These are phyloP conservation scores for Anastatus disparis DNA, from an alignment of 1,140 invertebrate genomes.

Conservation along the genomic window DNA sequence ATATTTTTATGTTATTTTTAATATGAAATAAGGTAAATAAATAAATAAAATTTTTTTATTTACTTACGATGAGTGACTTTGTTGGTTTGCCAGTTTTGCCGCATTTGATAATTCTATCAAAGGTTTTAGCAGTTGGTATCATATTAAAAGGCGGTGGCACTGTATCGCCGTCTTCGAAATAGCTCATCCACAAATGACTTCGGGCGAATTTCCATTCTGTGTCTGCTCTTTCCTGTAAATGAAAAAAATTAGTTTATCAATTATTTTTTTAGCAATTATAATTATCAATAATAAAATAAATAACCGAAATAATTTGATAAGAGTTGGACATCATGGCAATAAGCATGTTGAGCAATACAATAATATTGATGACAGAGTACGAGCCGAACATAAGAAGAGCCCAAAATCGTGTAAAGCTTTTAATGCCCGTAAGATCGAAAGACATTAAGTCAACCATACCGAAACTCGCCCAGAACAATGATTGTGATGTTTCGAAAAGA, in stretches of 20 bases:
- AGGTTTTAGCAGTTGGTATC: conserved; percentile 78
- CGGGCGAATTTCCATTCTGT: conserved; percentile 93
- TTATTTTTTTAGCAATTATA: too few species aligned
- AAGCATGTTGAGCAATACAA: conserved; percentile 92
- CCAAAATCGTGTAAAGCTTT: conserved; percentile 90
- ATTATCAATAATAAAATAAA: neutral
- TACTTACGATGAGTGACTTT: conserved; percentile 73
- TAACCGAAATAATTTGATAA: conserved; percentile 89
- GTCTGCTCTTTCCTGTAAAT: conserved; percentile 81
- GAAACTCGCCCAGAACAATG: conserved; percentile 94
- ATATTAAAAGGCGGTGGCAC: conserved; percentile 91
- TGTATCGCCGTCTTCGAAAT: conserved; percentile 87
- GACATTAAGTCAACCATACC: conserved; percentile 88
- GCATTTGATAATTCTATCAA: conserved; percentile 70
- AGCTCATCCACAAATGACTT: conserved; percentile 92
- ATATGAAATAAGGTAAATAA: neutral
- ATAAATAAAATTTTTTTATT: neutral
- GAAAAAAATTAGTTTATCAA: neutral
- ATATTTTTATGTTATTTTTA: neutral
- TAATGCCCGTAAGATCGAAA: conserved; percentile 87
- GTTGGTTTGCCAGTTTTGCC: conserved; percentile 65
- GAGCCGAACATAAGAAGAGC: conserved; percentile 88
- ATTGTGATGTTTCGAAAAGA: conserved; percentile 93
- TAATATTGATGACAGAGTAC: conserved; percentile 91
- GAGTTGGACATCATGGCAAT: conserved; percentile 98